Conservation (phyloP, 2,113 vertebrate species). For the Desmodus rotundus region DNA sequence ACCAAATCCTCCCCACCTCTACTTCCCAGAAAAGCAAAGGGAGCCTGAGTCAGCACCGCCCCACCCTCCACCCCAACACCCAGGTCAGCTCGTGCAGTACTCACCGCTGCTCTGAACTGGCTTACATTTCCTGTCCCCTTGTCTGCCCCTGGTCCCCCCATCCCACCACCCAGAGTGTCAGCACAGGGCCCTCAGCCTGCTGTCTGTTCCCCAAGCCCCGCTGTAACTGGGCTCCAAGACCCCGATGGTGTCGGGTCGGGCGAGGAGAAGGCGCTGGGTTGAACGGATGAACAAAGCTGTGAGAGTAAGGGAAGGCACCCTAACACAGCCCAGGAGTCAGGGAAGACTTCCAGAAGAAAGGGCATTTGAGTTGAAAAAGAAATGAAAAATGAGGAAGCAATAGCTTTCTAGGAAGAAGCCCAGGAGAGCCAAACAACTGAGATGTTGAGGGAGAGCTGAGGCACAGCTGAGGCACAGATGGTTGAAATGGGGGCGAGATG, state of each 20-base stretch:
- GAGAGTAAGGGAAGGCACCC: not conserved
- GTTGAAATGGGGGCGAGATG: not conserved
- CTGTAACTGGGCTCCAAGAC: too few relatives aligned
- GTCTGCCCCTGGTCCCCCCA: not conserved
- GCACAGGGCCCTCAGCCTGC: not conserved
- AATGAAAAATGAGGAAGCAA: not conserved
- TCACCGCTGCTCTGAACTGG: too few relatives aligned
- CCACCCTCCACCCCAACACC: not conserved
- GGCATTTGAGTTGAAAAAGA: not conserved
- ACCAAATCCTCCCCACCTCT: not conserved
- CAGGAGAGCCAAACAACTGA: not conserved
- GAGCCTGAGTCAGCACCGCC: not conserved
- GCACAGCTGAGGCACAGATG: not conserved
- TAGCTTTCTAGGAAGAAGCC: not conserved
- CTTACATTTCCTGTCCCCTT: not conserved
- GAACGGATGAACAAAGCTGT: not conserved
- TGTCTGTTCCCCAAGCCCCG: not conserved
- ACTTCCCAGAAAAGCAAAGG: not conserved
- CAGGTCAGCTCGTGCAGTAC: not conserved
- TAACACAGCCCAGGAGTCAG: not conserved
- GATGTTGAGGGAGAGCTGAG: not conserved
- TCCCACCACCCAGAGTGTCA: not conserved
- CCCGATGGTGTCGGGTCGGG: not conserved
- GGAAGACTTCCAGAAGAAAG: not conserved
- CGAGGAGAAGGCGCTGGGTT: not conserved